Base-by-base conservation (phyloP, 2,797 vertebrate genomes). In the Uromys caudimaculatus region DNA sequence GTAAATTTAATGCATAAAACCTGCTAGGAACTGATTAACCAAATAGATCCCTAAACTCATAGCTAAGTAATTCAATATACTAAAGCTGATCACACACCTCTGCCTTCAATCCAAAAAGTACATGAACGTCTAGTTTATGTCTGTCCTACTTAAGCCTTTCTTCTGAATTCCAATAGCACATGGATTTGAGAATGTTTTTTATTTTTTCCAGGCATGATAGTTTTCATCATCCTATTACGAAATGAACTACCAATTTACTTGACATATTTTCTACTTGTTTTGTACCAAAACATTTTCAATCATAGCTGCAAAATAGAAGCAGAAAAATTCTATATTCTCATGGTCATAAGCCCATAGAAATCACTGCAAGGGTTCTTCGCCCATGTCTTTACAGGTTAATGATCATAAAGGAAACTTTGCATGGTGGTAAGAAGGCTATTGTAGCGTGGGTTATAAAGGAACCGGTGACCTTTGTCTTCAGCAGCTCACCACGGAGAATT, bases 1-100 rank as follows among this genome's bases (percentile, higher is more conserved):
- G 97, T 97, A 97, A 97, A 98, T 98, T 97, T 97, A 98, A 95
- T 97, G 94, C 84, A 32, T 86, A 89, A 97, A 95, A 91, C 97
- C 97, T 97, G 96, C 89, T 89, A 97, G 91, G 91, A 95, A 91
- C 90, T 87, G 93, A 97, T 97, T 93, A 97, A 96, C 91, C 94
- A 96, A 97, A 96, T 81, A 94, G 76, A 86, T 69, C 84, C 62
- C 91, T 94, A 82, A 64, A 89, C 50, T 89, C 35, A 10, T 3
- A 58, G 94, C 89, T 96, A 90, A 96, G 52, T 78, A 93, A 60
- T 67, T 76, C n/a, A 71, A 6, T 81, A 47, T 9, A 54, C 54
- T 69, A 52, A 12, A 69, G 82, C 56, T 11, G 60, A 73, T 38
- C 85, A 2, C 32, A 95, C 60, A 85, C 38, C 71, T 23, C 1